Base-by-base conservation (phyloP, 2,113 vertebrate genomes). In the Amazona guildingii region DNA sequence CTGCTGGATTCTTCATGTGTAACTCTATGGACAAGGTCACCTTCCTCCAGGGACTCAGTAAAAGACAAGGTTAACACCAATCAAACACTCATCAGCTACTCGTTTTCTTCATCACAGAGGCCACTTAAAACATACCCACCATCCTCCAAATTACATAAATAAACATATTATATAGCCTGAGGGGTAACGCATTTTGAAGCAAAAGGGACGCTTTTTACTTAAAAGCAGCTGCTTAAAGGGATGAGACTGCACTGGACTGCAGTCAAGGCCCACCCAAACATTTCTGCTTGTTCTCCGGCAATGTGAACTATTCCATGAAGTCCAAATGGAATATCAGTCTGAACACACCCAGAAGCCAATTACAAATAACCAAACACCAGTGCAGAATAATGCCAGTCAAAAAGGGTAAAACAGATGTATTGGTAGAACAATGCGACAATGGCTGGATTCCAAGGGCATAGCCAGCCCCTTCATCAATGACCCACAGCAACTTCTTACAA, bases 261-360 rank as follows among this genome's bases (percentile, higher is more conserved):
- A 48, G 33, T 27, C 43, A 77, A 39, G 51, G 84, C 23, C 70
- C 74, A 83, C 29, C 17, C 62, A 86, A 84, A 79, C 48, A 83
- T 79, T 91, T 82, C 74, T 83, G 74, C 21, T 79, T 75, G 41
- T 70, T 76, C 68, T 84, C 29, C 61, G 90, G 46, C 51, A 88
- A 55, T 82, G 76, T 54, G 27, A 95, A 41, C 61, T 82, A 95
- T 90, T 88, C 62, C 67, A 86, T 62, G 82, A 88, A 85, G 88
- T 85, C 70, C 62, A 77, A 82, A 76, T 8, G 29, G 37, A 90
- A 0, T 41, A 82, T 73, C 73, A 49, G 43, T 37, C 35, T 37
- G 44, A 76, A 49, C 68, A 82, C 69, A 82, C 59, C 63, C 88
- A 74, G 48, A 67, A 90, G 79, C 33, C 10, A 23, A 66, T 35